Percentiles rank a stretch among this genome's conserved stretches.
phyloP scores from a whole-genome alignment of 35 echinoderm and acorn worm genomes.

The Heliocidaris erythrogramma region DNA sequence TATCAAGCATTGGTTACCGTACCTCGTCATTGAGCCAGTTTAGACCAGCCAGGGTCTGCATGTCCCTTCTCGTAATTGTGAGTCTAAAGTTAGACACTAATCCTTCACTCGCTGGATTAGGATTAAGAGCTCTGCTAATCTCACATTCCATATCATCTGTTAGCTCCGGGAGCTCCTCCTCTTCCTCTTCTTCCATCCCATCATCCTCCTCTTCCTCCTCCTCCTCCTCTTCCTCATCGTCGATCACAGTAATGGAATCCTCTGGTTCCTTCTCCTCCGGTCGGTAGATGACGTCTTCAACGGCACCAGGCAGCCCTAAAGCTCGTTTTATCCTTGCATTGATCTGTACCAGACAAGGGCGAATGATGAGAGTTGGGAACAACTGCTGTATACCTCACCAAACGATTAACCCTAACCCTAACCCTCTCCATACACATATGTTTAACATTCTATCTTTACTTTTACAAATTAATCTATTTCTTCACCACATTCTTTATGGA shows the following conservation, averaged over 20 bases:
- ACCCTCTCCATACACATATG: no score
- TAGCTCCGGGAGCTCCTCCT: slow-evolving; percentile 64
- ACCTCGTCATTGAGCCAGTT: slow-evolving; percentile 99
- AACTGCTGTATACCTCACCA: no score
- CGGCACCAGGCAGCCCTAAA: neutral
- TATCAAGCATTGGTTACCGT: neutral
- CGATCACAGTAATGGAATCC: neutral
- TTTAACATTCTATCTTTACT: no score
- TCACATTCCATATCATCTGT: slow-evolving; percentile 85
- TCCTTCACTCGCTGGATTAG: slow-evolving; percentile 52
- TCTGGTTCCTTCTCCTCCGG: slow-evolving; percentile 48
- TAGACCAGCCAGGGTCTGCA: slow-evolving; percentile 81
- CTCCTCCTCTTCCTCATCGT: slow-evolving; percentile 56
- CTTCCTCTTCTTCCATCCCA: slow-evolving; percentile 60
- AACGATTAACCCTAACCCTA: no score
- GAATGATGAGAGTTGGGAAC: neutral
- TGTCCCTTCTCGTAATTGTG: slow-evolving; percentile 65
- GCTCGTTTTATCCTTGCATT: neutral
- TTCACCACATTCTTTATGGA: no score
- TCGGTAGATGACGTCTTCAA: neutral
- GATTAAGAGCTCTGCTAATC: slow-evolving; percentile 66
- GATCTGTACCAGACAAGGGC: neutral
- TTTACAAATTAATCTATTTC: no score
- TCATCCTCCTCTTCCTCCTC: slow-evolving; percentile 48
- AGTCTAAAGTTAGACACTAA: slow-evolving; percentile 63